Percentiles rank a stretch among this genome's conserved stretches.
Evolutionary conservation across 2,113 vertebrate genomes (phyloP).

Genomic region (Myiopsitta monachus): DNA sequence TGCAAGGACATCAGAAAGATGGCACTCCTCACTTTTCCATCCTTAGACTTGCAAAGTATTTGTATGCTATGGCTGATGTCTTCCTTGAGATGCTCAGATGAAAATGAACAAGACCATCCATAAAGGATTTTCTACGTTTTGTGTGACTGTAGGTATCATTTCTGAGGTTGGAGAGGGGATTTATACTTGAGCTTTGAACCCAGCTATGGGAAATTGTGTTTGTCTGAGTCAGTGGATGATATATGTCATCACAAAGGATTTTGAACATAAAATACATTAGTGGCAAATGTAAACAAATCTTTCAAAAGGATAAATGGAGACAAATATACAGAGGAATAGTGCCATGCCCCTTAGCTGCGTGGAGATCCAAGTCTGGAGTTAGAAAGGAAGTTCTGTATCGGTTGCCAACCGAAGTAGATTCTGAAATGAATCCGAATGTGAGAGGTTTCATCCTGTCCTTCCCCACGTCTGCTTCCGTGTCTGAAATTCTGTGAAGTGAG

Average conservation of each 20-base stretch:
- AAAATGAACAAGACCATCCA: neutral
- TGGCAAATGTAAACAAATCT: neutral
- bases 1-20: neutral
- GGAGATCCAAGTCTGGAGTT: neutral
- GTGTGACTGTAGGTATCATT: rapidly evolving
- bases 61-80: neutral
- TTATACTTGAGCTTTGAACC: neutral
- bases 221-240: neutral
- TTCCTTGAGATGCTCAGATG: neutral
- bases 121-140: neutral
- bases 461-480: neutral
- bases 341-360: neutral
- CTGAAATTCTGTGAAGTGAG: neutral
- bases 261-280: neutral
- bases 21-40: neutral
- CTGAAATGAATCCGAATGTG: neutral
- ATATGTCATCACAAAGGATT: neutral
- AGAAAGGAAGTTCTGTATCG: neutral
- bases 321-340: neutral
- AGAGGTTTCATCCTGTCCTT: neutral
- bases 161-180: neutral
- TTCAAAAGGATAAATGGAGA: neutral
- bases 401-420: neutral
- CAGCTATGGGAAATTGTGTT: neutral
- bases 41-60: neutral